Base-by-base conservation (phyloP, 2,113 vertebrate species). In the Eurypyga helias region DNA sequence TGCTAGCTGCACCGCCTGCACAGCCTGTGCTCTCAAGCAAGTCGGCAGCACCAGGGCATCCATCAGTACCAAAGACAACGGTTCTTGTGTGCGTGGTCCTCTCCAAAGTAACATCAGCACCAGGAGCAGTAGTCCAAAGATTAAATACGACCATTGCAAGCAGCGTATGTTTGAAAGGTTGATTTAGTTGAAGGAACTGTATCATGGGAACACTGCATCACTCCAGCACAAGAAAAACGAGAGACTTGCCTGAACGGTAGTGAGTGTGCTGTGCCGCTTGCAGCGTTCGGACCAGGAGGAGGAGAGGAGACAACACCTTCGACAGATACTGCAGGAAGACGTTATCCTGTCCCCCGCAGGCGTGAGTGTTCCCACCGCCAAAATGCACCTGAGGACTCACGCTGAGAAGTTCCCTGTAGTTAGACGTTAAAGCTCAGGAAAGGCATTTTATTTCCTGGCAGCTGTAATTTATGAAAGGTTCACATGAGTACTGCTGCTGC, bases 261-360 rank as follows among this genome's bases (percentile, higher is more conserved):
- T 16, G 13, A 49, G 8, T 2, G 19, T 55, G 38, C 84, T 65
- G 15, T 48, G 64, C 51, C 58, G 20, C 28, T 21, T 78, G 29
- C 60, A 57, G 5, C n/a, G 36, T 33, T 54, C 78, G 23, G 11
- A n/a, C 5, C 20, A 16, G 67, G 21, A 87, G 14, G 6, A 41
- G 41, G 41, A 79, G 33, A 85, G 28, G 29, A 65, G 24, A 33
- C 4, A 31, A 2, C 25, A 57, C 14, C 16, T 70, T 8, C 66
- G 55, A 17, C 12, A 52, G 66, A 51, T 11, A 23, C 1, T n/a
- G 24, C 48, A 62, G 34, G 33, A 29, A 36, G 21, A 19, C 2
- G 0, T 6, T 69, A n/a, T 71, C 34, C 60, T 65, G 26, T 46
- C 48, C 33, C 14, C 36, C 0, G 0, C 0, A 33, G 33, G 3